These are phyloP conservation scores for Vanessa tameamea DNA, from an alignment of 1,140 invertebrate genomes.

Conservation along the genomic window DNA sequence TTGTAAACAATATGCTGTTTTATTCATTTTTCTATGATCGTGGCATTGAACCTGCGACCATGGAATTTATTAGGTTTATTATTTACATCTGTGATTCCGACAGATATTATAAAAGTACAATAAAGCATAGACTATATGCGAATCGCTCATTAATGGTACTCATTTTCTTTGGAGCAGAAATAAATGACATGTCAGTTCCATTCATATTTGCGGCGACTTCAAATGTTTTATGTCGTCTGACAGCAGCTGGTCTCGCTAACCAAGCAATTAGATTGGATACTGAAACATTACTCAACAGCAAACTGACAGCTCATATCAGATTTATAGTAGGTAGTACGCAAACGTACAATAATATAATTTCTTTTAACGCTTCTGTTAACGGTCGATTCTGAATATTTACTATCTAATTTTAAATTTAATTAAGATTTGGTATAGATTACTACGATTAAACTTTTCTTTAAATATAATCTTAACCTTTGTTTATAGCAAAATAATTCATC, in stretches of 20 bases:
- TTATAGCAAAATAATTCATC: no score
- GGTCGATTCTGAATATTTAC: neutral
- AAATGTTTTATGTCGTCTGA: conserved; percentile 40
- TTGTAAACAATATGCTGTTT: neutral
- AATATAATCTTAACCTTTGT: no score
- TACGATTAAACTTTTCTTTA: no score
- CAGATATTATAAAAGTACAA: neutral
- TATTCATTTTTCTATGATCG: neutral
- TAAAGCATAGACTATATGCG: neutral
- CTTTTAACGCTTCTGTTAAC: neutral
- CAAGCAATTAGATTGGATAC: conserved; percentile 43
- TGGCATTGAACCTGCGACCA: neutral
- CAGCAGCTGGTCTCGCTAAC: conserved; percentile 41
- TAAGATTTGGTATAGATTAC: no score
- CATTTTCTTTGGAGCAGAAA: conserved; percentile 15
- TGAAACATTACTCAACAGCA: conserved; percentile 46
- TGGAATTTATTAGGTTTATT: no score
- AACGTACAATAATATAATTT: neutral
- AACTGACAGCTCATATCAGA: conserved; percentile 42
- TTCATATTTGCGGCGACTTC: conserved; percentile 46
- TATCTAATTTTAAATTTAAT: no score
- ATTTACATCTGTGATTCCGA: no score
- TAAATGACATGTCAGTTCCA: conserved; percentile 43
- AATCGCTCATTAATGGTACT: conserved; percentile 18
- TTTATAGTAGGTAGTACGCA: conserved; percentile 25